Base-by-base conservation (phyloP, 2,888 invertebrate genomes). In the Drosophila subquinaria region DNA sequence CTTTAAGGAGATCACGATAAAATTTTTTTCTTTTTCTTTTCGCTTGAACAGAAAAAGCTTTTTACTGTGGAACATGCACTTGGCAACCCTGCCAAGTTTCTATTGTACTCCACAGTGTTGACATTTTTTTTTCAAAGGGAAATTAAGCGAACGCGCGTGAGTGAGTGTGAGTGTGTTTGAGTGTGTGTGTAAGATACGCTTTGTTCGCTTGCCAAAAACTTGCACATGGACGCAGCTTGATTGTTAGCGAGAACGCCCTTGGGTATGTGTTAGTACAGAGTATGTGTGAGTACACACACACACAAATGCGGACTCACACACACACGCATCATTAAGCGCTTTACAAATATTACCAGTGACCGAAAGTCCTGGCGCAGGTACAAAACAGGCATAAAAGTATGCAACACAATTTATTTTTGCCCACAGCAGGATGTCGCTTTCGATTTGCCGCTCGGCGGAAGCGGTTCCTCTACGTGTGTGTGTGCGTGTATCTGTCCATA, bases 391-490 rank as follows among this genome's bases (percentile, higher is more conserved):
- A 56, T 69, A 57, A 77, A 85, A 88, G 77, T 88, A 83, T 84
- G 83, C 72, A 81, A 50, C 68, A 76, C 72, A 88, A 88, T 88
- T 85, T 88, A 85, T 88, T 79, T 88, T 76, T 71, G 69, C 68
- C 74, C 82, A 69, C 72, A 66, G 79, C 73, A 80, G 82, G 84
- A 84, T 81, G 79, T 79, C 63, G 72, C 73, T 62, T 65, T 73
- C 79, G 79, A 81, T 87, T 87, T 78, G 82, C 62, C 76, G 51
- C 79, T 67, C 57, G 8, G 59, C 81, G 83, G 68, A 80, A 85
- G 73, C 57, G 72, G 77, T 69, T 56, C n/a, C 42, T 42, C 33
- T 42, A 17, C 40, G 6, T 48, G 33, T 55, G 15, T 17, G n/a
- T 45, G 13, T 36, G 45, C 30, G 10, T 52, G 20, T 36, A 20